Evolutionary conservation across 1,140 invertebrate genomes (phyloP), one percentile per base, ranked within the genome.

Genomic region (Hylyphantes graminicola): DNA sequence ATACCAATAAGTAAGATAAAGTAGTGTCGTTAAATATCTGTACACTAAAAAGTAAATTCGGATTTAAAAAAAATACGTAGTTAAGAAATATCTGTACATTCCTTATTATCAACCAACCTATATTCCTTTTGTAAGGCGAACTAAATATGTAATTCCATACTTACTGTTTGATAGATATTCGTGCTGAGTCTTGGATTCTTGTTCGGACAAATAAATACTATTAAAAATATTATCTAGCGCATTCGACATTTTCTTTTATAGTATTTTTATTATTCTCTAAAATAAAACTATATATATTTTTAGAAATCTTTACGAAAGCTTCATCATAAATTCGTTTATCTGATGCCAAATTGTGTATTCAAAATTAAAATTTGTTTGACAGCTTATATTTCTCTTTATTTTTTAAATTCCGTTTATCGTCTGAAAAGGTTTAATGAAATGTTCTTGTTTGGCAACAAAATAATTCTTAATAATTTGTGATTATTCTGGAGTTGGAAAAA

Each of bases 151-250:
- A 59, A 59, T 35, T 35, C 35, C 35, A 11, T 64, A 80, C 65
- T 70, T 57, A 80, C 77, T 50, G 50, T 51, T 65, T 19, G 65
- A 54, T 59, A 80, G 53, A 70, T 80, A 70, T 59, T 80, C 65
- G n/a, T 70, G 64, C 13, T 61, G 77, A 21, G 11, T 0, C 70
- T 80, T 57, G 7, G 67, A 80, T 70, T 80, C 77, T 70, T 80
- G 53, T 57, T 80, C 77, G 13, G 77, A 80, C 13, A 13, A 11
- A 59, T 67, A 35, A 48, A 80, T 70, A n/a, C 21, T 70, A 17
- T 80, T 70, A 11, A 80, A 70, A 12, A 80, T 48, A 11, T 70
- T 54, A 51, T 80, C 77, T 48, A 80, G 12, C 35, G 48, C 48
- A 7, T 78, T 35, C 11, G 13, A 21, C 76, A 78, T 78, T 55